Conservation (phyloP, 2,888 invertebrate genomes). For the Sinelater perroti region DNA sequence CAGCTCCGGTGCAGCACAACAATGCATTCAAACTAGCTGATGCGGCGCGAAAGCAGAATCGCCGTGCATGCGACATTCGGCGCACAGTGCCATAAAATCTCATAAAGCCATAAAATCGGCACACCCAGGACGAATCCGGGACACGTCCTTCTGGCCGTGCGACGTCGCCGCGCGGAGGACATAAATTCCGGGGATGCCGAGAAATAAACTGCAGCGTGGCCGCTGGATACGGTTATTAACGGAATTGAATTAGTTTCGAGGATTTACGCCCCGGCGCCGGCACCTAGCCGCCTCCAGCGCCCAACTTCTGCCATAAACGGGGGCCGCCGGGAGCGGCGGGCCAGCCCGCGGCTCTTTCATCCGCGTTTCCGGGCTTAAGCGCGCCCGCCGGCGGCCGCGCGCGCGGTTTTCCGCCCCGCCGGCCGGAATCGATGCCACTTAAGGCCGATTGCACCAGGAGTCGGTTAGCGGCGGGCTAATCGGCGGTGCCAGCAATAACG, state of each 20-base stretch:
- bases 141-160: slow-evolving; percentile 4
- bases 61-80: too few relatives aligned
- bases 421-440: slow-evolving; percentile 24
- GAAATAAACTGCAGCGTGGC: slow-evolving; percentile 31
- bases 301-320: slow-evolving; percentile 22
- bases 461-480: slow-evolving; percentile 6
- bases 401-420: slow-evolving; percentile 17
- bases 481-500: slow-evolving; percentile 14
- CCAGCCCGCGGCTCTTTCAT: slow-evolving; percentile 1
- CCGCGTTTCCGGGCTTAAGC: slow-evolving; percentile 14
- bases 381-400: slow-evolving; percentile 14
- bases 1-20: too few relatives aligned
- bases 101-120: slow-evolving; percentile 24
- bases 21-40: too few relatives aligned
- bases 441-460: slow-evolving; percentile 18
- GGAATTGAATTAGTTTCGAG: slow-evolving; percentile 34
- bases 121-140: slow-evolving; percentile 6
- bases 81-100: slow-evolving; percentile 29
- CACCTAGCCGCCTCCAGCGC: slow-evolving; percentile 14
- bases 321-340: too few relatives aligned
- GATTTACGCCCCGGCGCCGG: slow-evolving; percentile 24
- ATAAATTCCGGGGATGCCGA: slow-evolving; percentile 28
- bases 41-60: too few relatives aligned
- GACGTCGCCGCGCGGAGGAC: slow-evolving; percentile 9
- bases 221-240: slow-evolving; percentile 29